phyloP scores from a whole-genome alignment of 2,888 invertebrate genomes.

The Galerucella calmariensis region DNA sequence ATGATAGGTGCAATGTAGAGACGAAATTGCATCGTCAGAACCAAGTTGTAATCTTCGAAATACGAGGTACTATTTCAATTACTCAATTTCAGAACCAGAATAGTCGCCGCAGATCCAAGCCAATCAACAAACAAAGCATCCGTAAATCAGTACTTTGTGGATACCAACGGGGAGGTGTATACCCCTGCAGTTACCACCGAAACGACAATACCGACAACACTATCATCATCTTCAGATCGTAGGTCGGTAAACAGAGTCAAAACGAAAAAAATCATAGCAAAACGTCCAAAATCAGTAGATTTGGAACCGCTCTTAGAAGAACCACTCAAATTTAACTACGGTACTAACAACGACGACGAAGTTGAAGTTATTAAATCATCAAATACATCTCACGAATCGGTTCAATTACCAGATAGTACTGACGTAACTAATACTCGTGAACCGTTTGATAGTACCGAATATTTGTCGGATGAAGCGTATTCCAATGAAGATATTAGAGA shows the following conservation, averaged over 20 bases:
- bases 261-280: slow-evolving; percentile 52
- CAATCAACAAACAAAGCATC: slow-evolving; percentile 49
- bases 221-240: slow-evolving; percentile 52
- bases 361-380: slow-evolving; percentile 43
- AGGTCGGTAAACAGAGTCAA: slow-evolving; percentile 51
- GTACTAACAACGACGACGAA: slow-evolving; percentile 42
- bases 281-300: slow-evolving; percentile 61
- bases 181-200: slow-evolving; percentile 52
- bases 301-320: slow-evolving; percentile 71
- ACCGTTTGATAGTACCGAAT: slow-evolving; percentile 34
- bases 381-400: slow-evolving; percentile 20
- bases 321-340: slow-evolving; percentile 64
- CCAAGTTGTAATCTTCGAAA: no score
- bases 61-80: no score
- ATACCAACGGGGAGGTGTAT: slow-evolving; percentile 60
- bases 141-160: slow-evolving; percentile 60
- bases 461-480: slow-evolving; percentile 34
- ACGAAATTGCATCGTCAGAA: no score
- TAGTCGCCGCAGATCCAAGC: slow-evolving; percentile 56
- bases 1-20: no score
- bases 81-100: slow-evolving; percentile 50
- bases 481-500: slow-evolving; percentile 60
- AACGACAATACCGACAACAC: slow-evolving; percentile 51
- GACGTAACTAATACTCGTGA: slow-evolving; percentile 42
- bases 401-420: slow-evolving; percentile 30